Base-by-base conservation (phyloP, 2,113 vertebrate species). In the Archilochus colubris region DNA sequence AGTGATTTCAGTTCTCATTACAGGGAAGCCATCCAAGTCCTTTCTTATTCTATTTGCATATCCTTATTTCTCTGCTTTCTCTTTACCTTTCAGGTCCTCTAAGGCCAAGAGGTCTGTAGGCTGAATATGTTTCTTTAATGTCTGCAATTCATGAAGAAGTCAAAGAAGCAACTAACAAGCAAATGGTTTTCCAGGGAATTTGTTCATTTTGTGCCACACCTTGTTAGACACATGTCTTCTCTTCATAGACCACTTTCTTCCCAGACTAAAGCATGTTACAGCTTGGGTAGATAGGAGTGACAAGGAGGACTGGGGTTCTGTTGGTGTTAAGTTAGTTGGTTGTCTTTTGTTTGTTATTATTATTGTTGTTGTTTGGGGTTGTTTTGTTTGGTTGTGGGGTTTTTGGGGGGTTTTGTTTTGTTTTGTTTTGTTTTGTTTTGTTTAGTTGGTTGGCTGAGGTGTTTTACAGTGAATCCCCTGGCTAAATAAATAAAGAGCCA, bases 1-100 rank as follows among this genome's bases (percentile, higher is more conserved):
- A 74, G 38, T 43, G 70, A 44, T 94, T 93, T 38, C 77, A 82
- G 77, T 93, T 96, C 94, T 94, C 83, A 87, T 97, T 94, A 89
- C 2, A 77, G 36, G 67, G 90, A 63, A 95, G 48, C 54, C 90
- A 92, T 89, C 91, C 91, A 96, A 89, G 59, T 70, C 69, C 17
- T 89, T 76, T 69, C 48, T 43, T 86, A 33, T 72, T 84, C 83
- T 63, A 16, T 74, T 78, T 93, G 54, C 54, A 93, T 21, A 66
- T 76, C 38, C 92, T 83, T 69, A 64, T 92, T 94, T 84, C 80
- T 87, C 79, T 72, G 28, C 48, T 86, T 85, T 93, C 86, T 8
- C 40, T 79, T 81, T 86, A 76, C 31, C 22, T 28, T 91, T 89
- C 66, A 46, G 62, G 51, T 74, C 9, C 7, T 75, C 46, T 89